Evolutionary conservation across 2,888 invertebrate genomes (phyloP).

Genomic region (Sarcophaga rosellei): DNA sequence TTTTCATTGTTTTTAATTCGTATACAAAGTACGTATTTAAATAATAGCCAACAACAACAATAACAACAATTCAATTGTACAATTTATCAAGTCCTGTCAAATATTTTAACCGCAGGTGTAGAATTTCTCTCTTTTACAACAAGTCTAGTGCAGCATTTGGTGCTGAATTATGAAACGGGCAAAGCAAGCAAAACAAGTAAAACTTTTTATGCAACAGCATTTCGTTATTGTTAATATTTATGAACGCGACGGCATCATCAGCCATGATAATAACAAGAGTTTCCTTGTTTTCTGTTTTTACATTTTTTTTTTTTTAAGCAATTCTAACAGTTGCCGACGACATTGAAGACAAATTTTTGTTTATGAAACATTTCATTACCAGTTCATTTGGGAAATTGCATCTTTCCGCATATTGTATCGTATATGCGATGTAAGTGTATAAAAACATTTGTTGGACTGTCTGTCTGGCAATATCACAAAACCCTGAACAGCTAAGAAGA

Average conservation of each 20-base stretch:
- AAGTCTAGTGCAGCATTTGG: not conserved
- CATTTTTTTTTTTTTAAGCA: not conserved
- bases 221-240: not conserved
- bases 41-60: too few relatives aligned
- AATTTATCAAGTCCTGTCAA: constrained; percentile 55
- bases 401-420: constrained; percentile 36
- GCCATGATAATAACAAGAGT: constrained; percentile 8
- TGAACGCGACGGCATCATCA: constrained; percentile 39
- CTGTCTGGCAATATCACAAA: not conserved
- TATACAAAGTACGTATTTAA: too few relatives aligned
- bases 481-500: too few relatives aligned
- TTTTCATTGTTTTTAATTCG: too few relatives aligned
- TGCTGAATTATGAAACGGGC: not conserved
- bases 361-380: constrained; percentile 62
- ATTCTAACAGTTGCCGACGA: constrained; percentile 50
- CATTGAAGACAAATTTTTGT: constrained; percentile 57
- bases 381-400: constrained; percentile 68
- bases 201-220: constrained; percentile 4
- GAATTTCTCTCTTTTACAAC: constrained; percentile 20
- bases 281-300: constrained; percentile 19
- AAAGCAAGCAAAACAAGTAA: not conserved
- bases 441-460: constrained; percentile 4
- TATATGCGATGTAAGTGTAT: too few relatives aligned
- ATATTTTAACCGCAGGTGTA: constrained; percentile 56
- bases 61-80: not conserved